Evolutionary conservation across 2,797 vertebrate genomes (phyloP), one percentile per base, ranked within the genome.

Genomic region (Anguilla pacifica): DNA sequence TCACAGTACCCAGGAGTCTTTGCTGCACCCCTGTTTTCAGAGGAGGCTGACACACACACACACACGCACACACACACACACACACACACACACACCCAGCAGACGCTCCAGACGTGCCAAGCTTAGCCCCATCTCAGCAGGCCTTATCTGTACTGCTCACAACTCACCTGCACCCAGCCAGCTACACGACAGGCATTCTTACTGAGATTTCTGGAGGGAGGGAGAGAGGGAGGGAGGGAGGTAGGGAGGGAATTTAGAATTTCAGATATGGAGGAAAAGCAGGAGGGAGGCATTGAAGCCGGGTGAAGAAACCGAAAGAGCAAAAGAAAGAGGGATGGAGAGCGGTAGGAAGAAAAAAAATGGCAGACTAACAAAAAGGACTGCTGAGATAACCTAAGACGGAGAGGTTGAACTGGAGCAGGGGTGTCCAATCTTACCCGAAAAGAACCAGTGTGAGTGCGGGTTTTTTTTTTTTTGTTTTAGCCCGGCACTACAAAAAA

Each of bases 131-230:
- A 43, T 49, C 43, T 46, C 77, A 81, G 39, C 43, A n/a, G 77
- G 9, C 13, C 86, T 87, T 83, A 87, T 83, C 86, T 4, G 10
- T 15, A 19, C 57, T 53, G n/a, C 59, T 70, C 43, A 81, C 70
- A 9, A 64, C 57, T 67, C 86, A 72, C 43, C 77, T 87, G 77
- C 86, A 82, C 35, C 43, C 55, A 83, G 35, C 59, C 59, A 25
- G 43, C 39, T 17, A 25, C 31, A 87, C 15, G 1, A 49, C 57
- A 67, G 13, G 31, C 25, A 70, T n/a, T 39, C 39, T 28, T 22
- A 57, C 59, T 35, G 1, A 39, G 53, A 28, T 25, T 22, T 79
- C 39, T 11, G 39, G 35, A 10, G 67, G 28, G 31, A 74, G 64
- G 19, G 31, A 31, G n/a, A 70, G 31, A 74, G 64, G 19, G n/a